Percentiles rank a stretch among this genome's conserved stretches.
Evolutionary conservation across 2,113 vertebrate genomes (phyloP).

Genomic region (Halcyon malimbica): DNA sequence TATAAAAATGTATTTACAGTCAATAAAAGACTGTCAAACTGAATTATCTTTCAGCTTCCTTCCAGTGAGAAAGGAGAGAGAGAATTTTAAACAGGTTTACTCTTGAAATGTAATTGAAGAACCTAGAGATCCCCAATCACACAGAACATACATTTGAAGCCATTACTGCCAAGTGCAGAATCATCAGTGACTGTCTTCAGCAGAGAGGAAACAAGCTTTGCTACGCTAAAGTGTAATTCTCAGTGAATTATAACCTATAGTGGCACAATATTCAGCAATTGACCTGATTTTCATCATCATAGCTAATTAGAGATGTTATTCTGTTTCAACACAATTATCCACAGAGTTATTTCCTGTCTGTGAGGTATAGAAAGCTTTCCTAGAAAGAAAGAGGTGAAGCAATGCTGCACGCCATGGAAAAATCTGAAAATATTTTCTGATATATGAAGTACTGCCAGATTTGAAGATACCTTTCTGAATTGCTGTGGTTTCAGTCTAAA

Average conservation of each 20-base stretch:
- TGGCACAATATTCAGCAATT: constrained; percentile 8
- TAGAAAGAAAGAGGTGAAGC: constrained; percentile 30
- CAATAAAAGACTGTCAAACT: constrained; percentile 22
- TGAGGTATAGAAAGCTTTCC: constrained; percentile 9
- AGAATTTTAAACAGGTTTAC: not conserved
- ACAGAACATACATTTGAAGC: not conserved
- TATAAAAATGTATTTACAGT: constrained; percentile 41
- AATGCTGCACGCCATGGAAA: not conserved
- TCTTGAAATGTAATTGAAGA: not conserved
- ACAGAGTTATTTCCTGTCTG: not conserved
- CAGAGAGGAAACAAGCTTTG: not conserved
- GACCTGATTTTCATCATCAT: not conserved
- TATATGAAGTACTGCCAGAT: not conserved
- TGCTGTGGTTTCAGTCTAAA: not conserved
- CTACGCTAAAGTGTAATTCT: not conserved
- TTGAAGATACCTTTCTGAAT: not conserved
- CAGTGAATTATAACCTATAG: not conserved
- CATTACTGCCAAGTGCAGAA: not conserved
- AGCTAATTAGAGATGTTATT: constrained; percentile 17
- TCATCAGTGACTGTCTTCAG: not conserved
- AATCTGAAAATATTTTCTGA: not conserved
- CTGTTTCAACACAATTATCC: constrained; percentile 42
- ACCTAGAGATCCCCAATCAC: not conserved
- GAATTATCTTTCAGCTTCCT: constrained; percentile 24
- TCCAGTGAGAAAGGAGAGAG: not conserved